Base-by-base conservation (phyloP, 1,140 invertebrate genomes). In the Protaetia brevitarsis region DNA sequence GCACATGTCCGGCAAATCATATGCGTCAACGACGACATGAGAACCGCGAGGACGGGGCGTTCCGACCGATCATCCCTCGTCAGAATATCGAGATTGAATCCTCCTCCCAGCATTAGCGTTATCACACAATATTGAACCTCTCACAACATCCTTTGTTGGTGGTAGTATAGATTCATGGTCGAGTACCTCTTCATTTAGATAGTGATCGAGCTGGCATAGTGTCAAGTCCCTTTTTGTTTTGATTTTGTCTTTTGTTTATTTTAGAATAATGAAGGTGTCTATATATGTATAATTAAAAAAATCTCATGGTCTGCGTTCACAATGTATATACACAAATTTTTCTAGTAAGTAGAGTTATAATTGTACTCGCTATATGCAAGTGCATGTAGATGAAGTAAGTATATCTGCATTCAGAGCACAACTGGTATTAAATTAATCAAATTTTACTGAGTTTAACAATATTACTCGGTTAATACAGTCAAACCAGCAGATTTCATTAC, bases 181-280 rank as follows among this genome's bases (percentile, higher is more conserved):
- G 11, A 45, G 37, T 45, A 45, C 37, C 37, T 45, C 37, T 45
- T 16, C 37, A 45, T 45, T n/a, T 45, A 16, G 37, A 45, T 45
- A 45, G 23, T 6, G 16, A 45, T 45, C n/a, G n/a, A n/a, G n/a
- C 37, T 45, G n/a, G 37, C 37, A 16, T 6, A 2, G 10, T 36
- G 34, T 36, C 37, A 7, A 5, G 16, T 1, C 23, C 8, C 23
- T 7, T 6, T 6, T 2, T 45, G 37, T 45, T 45, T 45, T 19
- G 37, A 45, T 45, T 45, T 13, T 3, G 37, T 2, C 16, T 45
- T 45, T 19, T 36, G 10, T 36, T 2, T 10, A 13, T 36, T 36
- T 36, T 13, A 2, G 34, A n/a, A n/a, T 10, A 13, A n/a, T 8
- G 8, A 10, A 36, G 8, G 2, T n/a, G 2, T 36, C 11, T 10